Conservation (phyloP, 2,888 invertebrate genomes). For the Scaptomyza cyrtandrae region DNA sequence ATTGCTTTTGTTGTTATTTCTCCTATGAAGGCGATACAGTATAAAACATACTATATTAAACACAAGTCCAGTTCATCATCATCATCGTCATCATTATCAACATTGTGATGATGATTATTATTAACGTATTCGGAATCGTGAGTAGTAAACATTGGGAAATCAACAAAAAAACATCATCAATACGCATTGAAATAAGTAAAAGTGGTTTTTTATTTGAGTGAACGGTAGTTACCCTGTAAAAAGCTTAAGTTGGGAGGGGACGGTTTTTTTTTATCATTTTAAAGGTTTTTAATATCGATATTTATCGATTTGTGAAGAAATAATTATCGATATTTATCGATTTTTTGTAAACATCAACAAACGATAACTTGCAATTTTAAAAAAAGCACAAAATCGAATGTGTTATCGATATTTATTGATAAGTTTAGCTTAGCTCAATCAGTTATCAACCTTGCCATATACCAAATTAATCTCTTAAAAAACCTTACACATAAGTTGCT, state of each 20-base stretch:
- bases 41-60: neutral
- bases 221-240: conserved; percentile 1
- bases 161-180: conserved; percentile 48
- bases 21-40: conserved; percentile 3
- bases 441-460: too few species aligned
- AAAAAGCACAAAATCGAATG: neutral
- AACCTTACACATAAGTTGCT: too few species aligned
- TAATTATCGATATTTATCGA: neutral
- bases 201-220: neutral
- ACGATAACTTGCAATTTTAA: neutral
- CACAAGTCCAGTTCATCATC: neutral
- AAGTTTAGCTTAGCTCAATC: too few species aligned
- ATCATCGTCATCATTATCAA: conserved; percentile 17
- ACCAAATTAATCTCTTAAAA: too few species aligned
- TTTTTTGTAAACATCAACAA: neutral
- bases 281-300: neutral
- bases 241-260: neutral
- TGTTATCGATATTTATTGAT: neutral
- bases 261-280: too few species aligned
- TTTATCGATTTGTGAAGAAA: neutral
- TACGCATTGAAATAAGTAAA: conserved; percentile 24
- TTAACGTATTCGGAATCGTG: conserved; percentile 25
- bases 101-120: conserved; percentile 23
- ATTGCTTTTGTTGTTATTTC: conserved; percentile 24
- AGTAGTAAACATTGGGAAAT: conserved; percentile 35